Percentiles rank a stretch among this genome's conserved stretches.
phyloP scores from a whole-genome alignment of 2,888 invertebrate species.

The Autographa pulchrina region DNA sequence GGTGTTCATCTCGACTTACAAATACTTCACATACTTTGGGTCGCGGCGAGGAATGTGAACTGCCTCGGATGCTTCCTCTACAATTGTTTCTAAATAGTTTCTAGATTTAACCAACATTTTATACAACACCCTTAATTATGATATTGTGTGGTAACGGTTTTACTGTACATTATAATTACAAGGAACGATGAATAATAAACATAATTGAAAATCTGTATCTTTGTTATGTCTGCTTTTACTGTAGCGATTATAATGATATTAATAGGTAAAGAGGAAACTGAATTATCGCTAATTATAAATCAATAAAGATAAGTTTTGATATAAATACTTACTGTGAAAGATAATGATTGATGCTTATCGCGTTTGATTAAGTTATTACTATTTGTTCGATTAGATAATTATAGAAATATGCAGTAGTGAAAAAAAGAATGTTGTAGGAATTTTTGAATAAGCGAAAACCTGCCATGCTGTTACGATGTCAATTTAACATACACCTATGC shows the following conservation, averaged over 20 bases:
- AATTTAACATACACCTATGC: not conserved
- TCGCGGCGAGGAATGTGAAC: conserved; percentile 41
- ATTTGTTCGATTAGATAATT: not conserved
- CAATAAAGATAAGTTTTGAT: not conserved
- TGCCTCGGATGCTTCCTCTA: conserved; percentile 46
- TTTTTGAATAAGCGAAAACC: conserved; percentile 3
- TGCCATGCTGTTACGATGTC: too few species aligned
- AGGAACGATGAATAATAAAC: not conserved
- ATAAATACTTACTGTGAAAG: not conserved
- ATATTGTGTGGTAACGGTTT: conserved; percentile 14
- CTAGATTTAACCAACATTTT: conserved; percentile 30
- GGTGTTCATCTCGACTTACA: conserved; percentile 58
- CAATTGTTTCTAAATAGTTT: conserved; percentile 63
- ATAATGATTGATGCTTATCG: not conserved
- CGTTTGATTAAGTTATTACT: not conserved
- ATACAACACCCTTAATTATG: conserved; percentile 30
- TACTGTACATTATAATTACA: not conserved
- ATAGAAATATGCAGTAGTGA: not conserved
- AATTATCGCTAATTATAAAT: not conserved
- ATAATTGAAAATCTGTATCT: not conserved
- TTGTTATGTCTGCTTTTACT: not conserved
- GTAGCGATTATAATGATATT: not conserved
- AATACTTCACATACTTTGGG: conserved; percentile 67
- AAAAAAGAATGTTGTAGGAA: not conserved
- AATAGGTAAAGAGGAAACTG: not conserved